Base-by-base conservation (phyloP, 2,888 invertebrate species). In the Bugula neritina region DNA sequence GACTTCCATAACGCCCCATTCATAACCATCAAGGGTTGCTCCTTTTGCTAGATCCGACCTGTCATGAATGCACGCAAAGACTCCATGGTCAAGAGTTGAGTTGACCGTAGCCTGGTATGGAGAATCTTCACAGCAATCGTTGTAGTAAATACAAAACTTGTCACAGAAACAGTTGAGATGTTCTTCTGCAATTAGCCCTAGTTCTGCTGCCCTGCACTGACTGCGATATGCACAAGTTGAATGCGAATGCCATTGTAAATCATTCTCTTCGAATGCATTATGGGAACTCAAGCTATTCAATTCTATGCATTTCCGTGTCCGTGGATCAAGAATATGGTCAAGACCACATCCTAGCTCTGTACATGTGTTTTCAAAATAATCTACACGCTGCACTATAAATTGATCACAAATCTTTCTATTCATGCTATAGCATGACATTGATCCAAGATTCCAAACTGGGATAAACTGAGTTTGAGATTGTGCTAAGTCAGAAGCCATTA, bases 41-140 rank as follows among this genome's bases (percentile, higher is more conserved):
- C 10, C 27, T 2, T 31, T n/a, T 5, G 31, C 27, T 3, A 29
- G 2, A 13, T 63, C 63, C 17, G 63, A 13, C 31, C 31, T 34
- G 25, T 63, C 63, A 10, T 25, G 25, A 25, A 25, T 31, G n/a
- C 63, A 63, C 13, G 13, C 5, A 63, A 29, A 63, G 10, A 27
- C 31, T 25, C 27, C 27, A n/a, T 29, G 2, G 13, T 21, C 25
- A 13, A 63, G n/a, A 13, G 21, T 31, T 21, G 63, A 31, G 10
- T 63, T 31, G 27, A 5, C 29, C 2, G 63, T 63, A 29, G 63
- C 27, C 34, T 63, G 63, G 31, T 29, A 63, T 63, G 63, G 63
- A 13, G 63, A 63, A n/a, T 63, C 63, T 31, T 63, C 63, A 63
- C 63, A 63, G n/a, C 63, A 63, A 31, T 63, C 63, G n/a, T 63